Evolutionary conservation across 2,888 invertebrate genomes (phyloP).

Genomic region (Unio pictorum): DNA sequence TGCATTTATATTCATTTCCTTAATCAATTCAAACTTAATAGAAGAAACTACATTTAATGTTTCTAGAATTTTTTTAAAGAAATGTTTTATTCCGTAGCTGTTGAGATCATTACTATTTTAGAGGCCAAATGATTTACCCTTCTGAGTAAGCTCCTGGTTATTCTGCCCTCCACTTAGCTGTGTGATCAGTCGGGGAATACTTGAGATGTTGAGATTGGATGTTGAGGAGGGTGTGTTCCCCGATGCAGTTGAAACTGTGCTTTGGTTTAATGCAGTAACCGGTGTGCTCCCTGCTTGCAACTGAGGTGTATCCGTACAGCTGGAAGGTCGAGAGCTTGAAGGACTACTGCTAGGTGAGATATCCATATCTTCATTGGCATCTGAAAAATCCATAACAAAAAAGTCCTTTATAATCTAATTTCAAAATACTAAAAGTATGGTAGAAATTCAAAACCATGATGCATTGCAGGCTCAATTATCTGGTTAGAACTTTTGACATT

Average conservation of each 20-base stretch:
- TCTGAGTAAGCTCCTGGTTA: constrained; percentile 74
- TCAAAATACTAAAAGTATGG: no score
- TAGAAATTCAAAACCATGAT: no score
- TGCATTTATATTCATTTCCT: no score
- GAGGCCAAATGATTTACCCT: constrained; percentile 57
- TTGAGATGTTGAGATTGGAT: constrained; percentile 31
- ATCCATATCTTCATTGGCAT: constrained; percentile 88
- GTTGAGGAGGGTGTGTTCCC: constrained; percentile 18
- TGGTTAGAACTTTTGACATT: no score
- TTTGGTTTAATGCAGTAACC: constrained; percentile 18
- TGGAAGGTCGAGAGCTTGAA: constrained; percentile 45
- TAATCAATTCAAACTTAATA: neutral
- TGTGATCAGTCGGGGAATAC: constrained; percentile 40
- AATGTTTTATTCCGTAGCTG: neutral
- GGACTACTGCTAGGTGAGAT: constrained; percentile 89
- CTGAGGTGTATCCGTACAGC: constrained; percentile 46
- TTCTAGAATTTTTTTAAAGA: neutral
- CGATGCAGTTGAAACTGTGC: constrained; percentile 8
- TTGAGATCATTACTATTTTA: neutral
- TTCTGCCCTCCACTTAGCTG: constrained; percentile 74
- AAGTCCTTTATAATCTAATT: neutral
- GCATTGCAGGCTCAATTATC: no score
- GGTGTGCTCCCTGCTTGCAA: constrained; percentile 33
- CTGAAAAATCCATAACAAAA: constrained; percentile 44
- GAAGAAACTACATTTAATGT: neutral